phyloP scores from a whole-genome alignment of 2,113 vertebrate species.

The Onychorhynchus coronatus region DNA sequence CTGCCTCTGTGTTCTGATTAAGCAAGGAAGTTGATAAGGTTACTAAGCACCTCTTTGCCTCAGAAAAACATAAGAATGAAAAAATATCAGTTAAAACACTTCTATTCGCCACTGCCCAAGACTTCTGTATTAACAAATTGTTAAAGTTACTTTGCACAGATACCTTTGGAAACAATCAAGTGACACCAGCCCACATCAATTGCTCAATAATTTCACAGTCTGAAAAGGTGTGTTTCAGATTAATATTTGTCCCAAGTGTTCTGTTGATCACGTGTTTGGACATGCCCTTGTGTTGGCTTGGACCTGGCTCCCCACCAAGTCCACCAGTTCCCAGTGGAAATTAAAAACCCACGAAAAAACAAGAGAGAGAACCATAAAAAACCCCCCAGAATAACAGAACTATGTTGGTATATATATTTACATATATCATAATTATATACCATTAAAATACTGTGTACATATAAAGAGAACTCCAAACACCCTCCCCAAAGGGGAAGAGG shows the following conservation, averaged over 20 bases:
- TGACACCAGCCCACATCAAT: not conserved
- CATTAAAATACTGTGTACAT: no score
- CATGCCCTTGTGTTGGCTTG: no score
- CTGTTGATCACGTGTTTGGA: rapidly evolving
- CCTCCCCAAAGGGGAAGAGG: no score
- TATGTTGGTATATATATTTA: no score
- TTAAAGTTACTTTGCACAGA: not conserved
- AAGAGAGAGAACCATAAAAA: no score
- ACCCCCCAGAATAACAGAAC: no score
- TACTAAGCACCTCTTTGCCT: not conserved
- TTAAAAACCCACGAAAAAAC: no score
- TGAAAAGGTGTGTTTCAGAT: not conserved
- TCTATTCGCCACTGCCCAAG: not conserved
- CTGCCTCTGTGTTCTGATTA: not conserved
- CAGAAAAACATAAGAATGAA: not conserved
- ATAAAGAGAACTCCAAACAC: no score
- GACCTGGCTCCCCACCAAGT: no score
- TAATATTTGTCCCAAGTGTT: not conserved
- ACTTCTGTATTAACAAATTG: not conserved
- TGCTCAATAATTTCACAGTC: not conserved
- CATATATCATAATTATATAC: no score
- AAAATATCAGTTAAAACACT: not conserved
- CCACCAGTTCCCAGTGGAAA: no score
- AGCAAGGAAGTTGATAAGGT: not conserved
- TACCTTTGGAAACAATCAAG: not conserved